Conservation (phyloP, 1,140 invertebrate species). For the Magallana ariakensis region DNA sequence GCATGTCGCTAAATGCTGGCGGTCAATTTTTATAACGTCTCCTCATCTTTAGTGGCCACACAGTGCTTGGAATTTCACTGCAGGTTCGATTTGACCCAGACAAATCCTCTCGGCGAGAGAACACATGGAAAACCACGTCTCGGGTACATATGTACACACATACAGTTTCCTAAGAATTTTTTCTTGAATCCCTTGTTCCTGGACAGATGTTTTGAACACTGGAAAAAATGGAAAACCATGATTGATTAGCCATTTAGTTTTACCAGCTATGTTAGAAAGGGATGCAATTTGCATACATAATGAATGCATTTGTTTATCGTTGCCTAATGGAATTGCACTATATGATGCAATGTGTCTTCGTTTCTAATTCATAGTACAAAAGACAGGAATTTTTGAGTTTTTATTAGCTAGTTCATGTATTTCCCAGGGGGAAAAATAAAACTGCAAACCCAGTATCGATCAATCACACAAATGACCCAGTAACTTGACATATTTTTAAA, state of each 20-base stretch:
- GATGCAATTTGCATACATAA: slow-evolving; percentile 4
- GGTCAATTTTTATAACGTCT: not conserved
- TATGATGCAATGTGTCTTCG: not conserved
- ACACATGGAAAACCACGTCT: not conserved
- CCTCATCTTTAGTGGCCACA: not conserved
- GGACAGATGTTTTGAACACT: not conserved
- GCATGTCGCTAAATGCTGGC: not conserved
- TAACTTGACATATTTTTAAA: not conserved
- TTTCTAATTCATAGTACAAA: not conserved
- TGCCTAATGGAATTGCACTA: not conserved
- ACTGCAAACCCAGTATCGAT: not conserved
- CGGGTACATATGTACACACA: too few species aligned
- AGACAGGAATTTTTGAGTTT: not conserved
- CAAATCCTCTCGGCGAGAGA: not conserved
- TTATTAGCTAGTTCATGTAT: not conserved
- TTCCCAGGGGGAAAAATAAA: not conserved
- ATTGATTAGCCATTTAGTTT: not conserved
- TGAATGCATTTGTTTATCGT: slow-evolving; percentile 23
- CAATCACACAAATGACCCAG: slow-evolving; percentile 4
- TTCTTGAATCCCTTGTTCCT: too few species aligned
- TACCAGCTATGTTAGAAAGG: not conserved
- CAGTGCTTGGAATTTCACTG: not conserved
- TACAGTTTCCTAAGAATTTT: too few species aligned
- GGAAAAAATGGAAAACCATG: not conserved
- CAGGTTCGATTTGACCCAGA: not conserved